Evolutionary conservation across 2,113 vertebrate genomes (phyloP), one percentile per base, ranked within the genome.

Genomic region (Anseranas semipalmata): DNA sequence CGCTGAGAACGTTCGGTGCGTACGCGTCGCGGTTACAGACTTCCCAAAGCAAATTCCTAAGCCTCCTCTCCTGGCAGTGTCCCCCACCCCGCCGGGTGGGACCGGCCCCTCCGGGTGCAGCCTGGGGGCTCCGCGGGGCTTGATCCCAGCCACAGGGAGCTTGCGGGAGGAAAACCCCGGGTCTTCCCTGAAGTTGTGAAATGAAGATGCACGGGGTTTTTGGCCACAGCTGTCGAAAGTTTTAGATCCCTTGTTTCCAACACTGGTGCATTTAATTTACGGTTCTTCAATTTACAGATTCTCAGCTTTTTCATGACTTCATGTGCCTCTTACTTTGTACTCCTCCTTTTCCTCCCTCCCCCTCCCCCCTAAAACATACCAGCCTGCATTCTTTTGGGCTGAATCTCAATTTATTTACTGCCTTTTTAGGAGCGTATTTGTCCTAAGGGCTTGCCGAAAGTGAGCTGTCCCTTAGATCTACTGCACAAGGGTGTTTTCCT

Each of bases 271-370:
- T 90, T 94, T 89, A 70, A 12, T 90, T 93, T 2, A 0, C 32
- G 28, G 6, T 58, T 88, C 33, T 74, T 81, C 80, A 68, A 56
- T 84, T 96, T 95, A 96, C 81, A 72, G 86, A 93, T 93, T 94
- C 53, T 48, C 70, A 76, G 76, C 11, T 75, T 95, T 92, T 92
- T 77, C 76, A 45, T 48, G 48, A 60, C 60, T 92, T 43, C 74
- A 84, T 90, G 70, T 84, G 88, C 89, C 73, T 96, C 77, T 93
- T 68, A 52, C 21, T 93, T 86, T 60, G 37, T 46, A 45, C 55
- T 84, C 25, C 53, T 92, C 74, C 52, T 46, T 81, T 73, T 55
- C 27, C 24, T 66, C 70, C 33, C 37, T 80, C 3, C 32, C 10
- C 7, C n/a, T 33, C 41, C 52, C 62, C 30, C 3, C 48, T 15